Evolutionary conservation across 1,140 invertebrate species (phyloP), one percentile per base, ranked within the genome.

Genomic region (Eumaeus atala): DNA sequence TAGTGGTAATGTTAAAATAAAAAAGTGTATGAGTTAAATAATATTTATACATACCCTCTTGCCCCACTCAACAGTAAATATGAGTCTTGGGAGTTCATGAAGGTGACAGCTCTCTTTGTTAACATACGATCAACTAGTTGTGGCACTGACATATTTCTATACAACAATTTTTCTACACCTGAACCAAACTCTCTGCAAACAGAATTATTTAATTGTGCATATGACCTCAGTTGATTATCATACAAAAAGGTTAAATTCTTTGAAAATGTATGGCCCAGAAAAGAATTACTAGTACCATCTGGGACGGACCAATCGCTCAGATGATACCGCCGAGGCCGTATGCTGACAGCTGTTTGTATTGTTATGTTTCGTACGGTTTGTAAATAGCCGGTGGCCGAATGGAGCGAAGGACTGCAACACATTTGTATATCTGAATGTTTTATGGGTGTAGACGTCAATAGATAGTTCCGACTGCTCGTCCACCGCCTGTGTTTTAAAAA

Each of bases 61-160:
- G 83, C 82, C 1, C 87, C 86, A 51, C 87, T 79, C 0, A 91
- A 57, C 8, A 92, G 66, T 36, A 83, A 70, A 66, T 89, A 91
- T 21, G 67, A 70, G 70, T 92, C 91, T 3, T 72, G 51, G 0
- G 70, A 44, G 0, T 84, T 85, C 58, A 89, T 83, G 56, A 92
- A 92, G 1, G 75, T 71, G 0, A 90, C 72, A 0, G 90, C 90
- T 14, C 90, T 69, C 53, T 91, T 91, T 18, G 85, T 86, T 28
- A 92, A 59, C 28, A 92, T 70, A 16, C 90, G 80, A 53, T 91
- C 87, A 16, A 91, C 87, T 4, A 91, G 85, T 16, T 90, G 78
- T 5, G 89, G 65, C 14, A 92, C 72, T 0, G 77, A 75, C 88
- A 91, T 89, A 14, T 90, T 76, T 66, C 86, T 86, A 63, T 90